Base-by-base conservation (phyloP, 2,113 vertebrate genomes). In the Phycodurus eques region DNA sequence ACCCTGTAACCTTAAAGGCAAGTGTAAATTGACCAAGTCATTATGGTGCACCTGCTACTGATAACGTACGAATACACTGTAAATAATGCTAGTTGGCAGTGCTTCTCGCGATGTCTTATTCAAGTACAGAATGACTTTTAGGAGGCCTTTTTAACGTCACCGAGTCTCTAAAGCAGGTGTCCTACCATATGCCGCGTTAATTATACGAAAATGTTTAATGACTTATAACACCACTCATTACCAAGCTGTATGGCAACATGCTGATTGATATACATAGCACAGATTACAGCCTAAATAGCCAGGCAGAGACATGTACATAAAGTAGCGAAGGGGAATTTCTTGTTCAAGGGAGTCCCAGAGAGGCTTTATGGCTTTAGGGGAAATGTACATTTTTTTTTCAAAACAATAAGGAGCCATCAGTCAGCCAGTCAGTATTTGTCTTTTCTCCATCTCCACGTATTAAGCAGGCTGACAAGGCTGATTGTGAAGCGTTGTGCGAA, bases 151-250 rank as follows among this genome's bases (percentile, higher is more conserved):
- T 76, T 64, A 68, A 77, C 72, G 69, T 22, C 68, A 54, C 53
- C 49, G 44, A 44, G 62, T 83, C 68, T 86, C 83, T 47, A 73
- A 77, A 80, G 87, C 87, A 91, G 88, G 86, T 90, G 89, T 80
- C 74, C 72, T 9, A 72, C 79, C 90, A 91, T 91, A 88, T 92
- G 90, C 82, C 85, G 75, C 74, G 73, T 82, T 79, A 81, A 82
- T 87, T 85, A 78, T 64, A 84, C 57, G 70, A 75, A 80, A 84
- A 72, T 79, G 70, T 85, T 73, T 75, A 86, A 88, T 76, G 87
- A 83, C 78, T 84, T 77, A 67, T 71, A 82, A 71, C 72, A 61
- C 64, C 0, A 10, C 76, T 87, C 68, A 42, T 86, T 79, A 72
- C 65, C 56, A 73, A 69, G 77, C 78, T 79, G 72, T 60, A 64